Evolutionary conservation across 2,888 invertebrate species (phyloP).

Genomic region (Coelopa pilipes): DNA sequence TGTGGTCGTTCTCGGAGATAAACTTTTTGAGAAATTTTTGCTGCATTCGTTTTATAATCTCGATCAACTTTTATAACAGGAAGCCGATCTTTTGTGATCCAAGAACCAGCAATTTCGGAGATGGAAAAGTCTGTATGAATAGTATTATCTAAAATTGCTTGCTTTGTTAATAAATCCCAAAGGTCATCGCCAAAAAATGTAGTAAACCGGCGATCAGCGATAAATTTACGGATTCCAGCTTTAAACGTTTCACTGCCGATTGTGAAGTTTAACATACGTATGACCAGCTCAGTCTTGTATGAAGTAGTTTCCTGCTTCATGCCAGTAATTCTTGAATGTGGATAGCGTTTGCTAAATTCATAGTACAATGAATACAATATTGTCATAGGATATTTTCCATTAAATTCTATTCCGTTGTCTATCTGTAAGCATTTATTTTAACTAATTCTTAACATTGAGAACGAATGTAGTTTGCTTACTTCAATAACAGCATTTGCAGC

Average conservation of each 20-base stretch:
- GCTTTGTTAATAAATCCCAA: slow-evolving; percentile 78
- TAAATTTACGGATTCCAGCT: slow-evolving; percentile 76
- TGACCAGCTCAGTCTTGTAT: slow-evolving; percentile 81
- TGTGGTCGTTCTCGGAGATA: slow-evolving; percentile 79
- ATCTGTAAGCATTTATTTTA: slow-evolving; percentile 67
- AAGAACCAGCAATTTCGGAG: slow-evolving; percentile 80
- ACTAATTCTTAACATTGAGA: not conserved
- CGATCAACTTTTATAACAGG: slow-evolving; percentile 79
- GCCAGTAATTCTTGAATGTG: slow-evolving; percentile 81
- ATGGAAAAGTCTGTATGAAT: slow-evolving; percentile 72
- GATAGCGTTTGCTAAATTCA: slow-evolving; percentile 82
- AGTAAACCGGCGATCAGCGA: slow-evolving; percentile 75
- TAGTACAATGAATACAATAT: slow-evolving; percentile 82
- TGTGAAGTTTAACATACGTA: slow-evolving; percentile 90
- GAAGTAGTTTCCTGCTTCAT: slow-evolving; percentile 78
- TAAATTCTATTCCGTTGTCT: slow-evolving; percentile 76
- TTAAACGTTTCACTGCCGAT: slow-evolving; percentile 81
- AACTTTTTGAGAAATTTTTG: slow-evolving; percentile 72
- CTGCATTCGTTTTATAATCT: slow-evolving; percentile 74
- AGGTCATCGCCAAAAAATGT: slow-evolving; percentile 84
- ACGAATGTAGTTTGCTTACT: slow-evolving; percentile 66
- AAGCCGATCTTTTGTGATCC: slow-evolving; percentile 84
- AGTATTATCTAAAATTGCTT: slow-evolving; percentile 72
- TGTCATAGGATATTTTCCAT: slow-evolving; percentile 84
- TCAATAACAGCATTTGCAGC: slow-evolving; percentile 79